Base-by-base conservation (phyloP, 2,888 invertebrate species). In the Pinctada fucata region DNA sequence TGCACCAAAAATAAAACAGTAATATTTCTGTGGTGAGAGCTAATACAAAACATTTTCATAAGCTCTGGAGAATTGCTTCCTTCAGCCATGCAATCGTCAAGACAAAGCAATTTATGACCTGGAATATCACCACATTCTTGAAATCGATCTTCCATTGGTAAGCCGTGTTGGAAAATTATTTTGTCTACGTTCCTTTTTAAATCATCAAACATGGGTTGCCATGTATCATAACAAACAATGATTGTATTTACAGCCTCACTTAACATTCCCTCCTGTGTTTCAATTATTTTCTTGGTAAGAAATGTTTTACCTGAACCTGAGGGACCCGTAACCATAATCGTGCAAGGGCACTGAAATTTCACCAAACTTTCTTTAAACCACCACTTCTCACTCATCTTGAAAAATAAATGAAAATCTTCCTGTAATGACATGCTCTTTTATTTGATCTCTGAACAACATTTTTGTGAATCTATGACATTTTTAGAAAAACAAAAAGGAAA, bases 81-180 rank as follows among this genome's bases (percentile, higher is more conserved):
- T 13, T 50, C 16, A 4, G 13, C 75, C 13, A 78, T 75, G 49
- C 82, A 78, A 73, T 85, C 83, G 66, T 84, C 85, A 13, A 85
- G 31, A 3, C 80, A 64, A 48, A 82, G 65, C 10, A 83, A 70
- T 72, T 82, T 80, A 74, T 79, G 81, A 3, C 76, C 76, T 16
- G 73, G 79, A 10, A 75, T 68, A 16, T 31, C 47, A 51, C 77
- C 75, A 80, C 81, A 71, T 71, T 78, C 66, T 72, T 81, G 78
- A 70, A 82, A 76, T 63, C 79, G 71, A 65, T 80, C 82, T 77
- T 79, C 81, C 10, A 70, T 66, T 63, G 75, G 80, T 50, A 80
- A 16, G 2, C 78, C 78, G 13, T 73, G 47, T 13, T 74, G 63
- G 58, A 78, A 78, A 3, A 48, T 67, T 47, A 78, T 73, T 48